Evolutionary conservation across 2,113 vertebrate genomes (phyloP).

Genomic region (Cromileptes altivelis): DNA sequence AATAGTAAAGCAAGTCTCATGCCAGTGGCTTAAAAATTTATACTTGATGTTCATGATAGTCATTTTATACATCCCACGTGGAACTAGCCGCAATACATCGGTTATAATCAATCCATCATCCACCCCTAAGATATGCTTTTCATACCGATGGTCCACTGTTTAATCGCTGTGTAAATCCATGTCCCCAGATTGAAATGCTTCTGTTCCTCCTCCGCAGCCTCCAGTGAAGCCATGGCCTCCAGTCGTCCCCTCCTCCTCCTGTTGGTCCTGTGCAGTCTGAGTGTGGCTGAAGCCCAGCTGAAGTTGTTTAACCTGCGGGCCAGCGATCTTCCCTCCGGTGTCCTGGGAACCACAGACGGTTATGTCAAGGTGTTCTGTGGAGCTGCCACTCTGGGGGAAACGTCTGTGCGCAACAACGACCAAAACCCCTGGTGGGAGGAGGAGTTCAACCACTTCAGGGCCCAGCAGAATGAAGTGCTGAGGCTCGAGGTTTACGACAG

Average conservation of each 20-base stretch:
- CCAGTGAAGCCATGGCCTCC: slow-evolving; percentile 40
- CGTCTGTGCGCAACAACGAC: slow-evolving; percentile 20
- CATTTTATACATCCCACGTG: no score
- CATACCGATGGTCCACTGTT: no score
- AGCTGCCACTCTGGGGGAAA: slow-evolving; percentile 19
- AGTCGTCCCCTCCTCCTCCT: slow-evolving; percentile 3
- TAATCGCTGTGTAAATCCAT: no score
- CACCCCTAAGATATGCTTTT: no score
- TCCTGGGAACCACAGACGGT: slow-evolving; percentile 52
- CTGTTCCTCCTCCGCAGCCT: neutral
- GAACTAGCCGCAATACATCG: no score
- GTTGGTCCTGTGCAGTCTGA: slow-evolving; percentile 34
- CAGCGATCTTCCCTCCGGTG: slow-evolving; percentile 9
- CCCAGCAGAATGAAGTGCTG: slow-evolving; percentile 33
- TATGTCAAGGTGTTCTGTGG: slow-evolving; percentile 59
- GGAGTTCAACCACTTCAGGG: slow-evolving; percentile 41
- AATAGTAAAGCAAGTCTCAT: no score
- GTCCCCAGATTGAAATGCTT: neutral
- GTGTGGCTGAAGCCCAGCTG: slow-evolving; percentile 14
- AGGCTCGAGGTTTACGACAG: slow-evolving; percentile 51
- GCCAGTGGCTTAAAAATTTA: no score
- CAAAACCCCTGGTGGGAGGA: slow-evolving; percentile 64
- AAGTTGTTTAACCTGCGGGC: slow-evolving; percentile 54
- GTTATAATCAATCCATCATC: no score
- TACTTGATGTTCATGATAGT: no score